Evolutionary conservation across 2,797 vertebrate genomes (phyloP).

Genomic region (Carapus acus): DNA sequence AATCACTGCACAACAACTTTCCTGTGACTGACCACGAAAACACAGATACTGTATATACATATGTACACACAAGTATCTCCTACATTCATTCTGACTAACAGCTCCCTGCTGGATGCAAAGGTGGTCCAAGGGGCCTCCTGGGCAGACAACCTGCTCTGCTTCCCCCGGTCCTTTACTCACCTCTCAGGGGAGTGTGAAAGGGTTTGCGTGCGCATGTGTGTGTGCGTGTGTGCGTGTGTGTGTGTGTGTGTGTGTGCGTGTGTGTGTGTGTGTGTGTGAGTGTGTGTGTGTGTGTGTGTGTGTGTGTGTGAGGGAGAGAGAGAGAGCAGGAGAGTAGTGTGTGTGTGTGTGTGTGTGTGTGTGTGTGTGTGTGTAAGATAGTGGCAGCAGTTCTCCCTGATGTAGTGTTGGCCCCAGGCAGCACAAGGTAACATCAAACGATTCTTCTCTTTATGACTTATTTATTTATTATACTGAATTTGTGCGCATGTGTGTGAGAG

Average conservation of each 20-base stretch:
- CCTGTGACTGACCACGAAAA: background rate
- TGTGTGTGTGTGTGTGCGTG: slow-evolving; percentile 8
- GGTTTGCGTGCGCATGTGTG: too few species aligned
- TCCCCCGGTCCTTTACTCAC: slow-evolving; percentile 31
- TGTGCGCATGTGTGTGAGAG: slow-evolving; percentile 18
- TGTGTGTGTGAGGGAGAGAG: slow-evolving; percentile 35
- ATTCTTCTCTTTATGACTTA: slow-evolving; percentile 67
- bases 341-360: slow-evolving; percentile 6
- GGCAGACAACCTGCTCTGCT: slow-evolving; percentile 39
- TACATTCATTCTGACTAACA: slow-evolving; percentile 18
- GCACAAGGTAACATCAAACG: slow-evolving; percentile 73
- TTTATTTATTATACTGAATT: slow-evolving; percentile 59
- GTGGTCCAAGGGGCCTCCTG: slow-evolving; percentile 28
- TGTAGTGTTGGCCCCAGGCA: slow-evolving; percentile 71
- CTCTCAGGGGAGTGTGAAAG: slow-evolving; percentile 42
- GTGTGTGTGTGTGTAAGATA: slow-evolving; percentile 21
- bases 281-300: slow-evolving; percentile 6
- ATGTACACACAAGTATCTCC: background rate
- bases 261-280: slow-evolving; percentile 21
- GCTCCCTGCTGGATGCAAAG: slow-evolving; percentile 22
- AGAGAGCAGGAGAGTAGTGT: slow-evolving; percentile 4
- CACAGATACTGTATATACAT: background rate
- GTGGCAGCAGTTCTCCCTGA: slow-evolving; percentile 56
- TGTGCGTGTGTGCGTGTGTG: slow-evolving; percentile 4
- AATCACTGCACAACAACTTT: background rate